These are phyloP conservation scores for Anaspis maculata DNA, from an alignment of 2,888 invertebrate species.

Conservation along the genomic window DNA sequence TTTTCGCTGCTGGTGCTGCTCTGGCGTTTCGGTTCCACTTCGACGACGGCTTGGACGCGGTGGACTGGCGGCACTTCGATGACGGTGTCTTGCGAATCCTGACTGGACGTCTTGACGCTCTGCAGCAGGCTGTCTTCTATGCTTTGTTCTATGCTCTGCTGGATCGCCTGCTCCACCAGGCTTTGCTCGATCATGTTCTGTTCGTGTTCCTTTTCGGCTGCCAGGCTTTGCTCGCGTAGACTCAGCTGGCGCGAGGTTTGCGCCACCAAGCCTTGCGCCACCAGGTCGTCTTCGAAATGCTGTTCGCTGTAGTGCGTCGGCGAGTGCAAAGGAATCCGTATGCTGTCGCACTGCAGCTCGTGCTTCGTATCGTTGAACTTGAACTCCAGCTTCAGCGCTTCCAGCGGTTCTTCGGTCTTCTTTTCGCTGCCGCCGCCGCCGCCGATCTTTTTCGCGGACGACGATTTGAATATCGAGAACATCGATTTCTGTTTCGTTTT, in stretches of 20 bases:
- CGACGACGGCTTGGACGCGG: slow-evolving; percentile 8
- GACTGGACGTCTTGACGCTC: slow-evolving; percentile 35
- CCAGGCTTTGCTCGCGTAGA: no score
- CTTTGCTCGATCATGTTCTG: no score
- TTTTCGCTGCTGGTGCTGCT: slow-evolving; percentile 42
- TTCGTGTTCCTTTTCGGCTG: no score
- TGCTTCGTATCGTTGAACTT: slow-evolving; percentile 33
- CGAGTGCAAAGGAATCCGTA: slow-evolving; percentile 68
- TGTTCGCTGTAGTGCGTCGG: slow-evolving; percentile 56
- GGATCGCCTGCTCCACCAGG: no score
- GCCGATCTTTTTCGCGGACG: not conserved
- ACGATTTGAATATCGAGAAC: slow-evolving; percentile 51
- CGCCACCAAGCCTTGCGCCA: no score
- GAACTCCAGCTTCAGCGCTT: slow-evolving; percentile 43
- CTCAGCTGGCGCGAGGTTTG: no score
- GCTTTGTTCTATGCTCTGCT: no score
- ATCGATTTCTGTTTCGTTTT: slow-evolving; percentile 56
- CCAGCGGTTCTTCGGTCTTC: slow-evolving; percentile 28
- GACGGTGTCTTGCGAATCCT: slow-evolving; percentile 48
- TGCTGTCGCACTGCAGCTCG: slow-evolving; percentile 54
- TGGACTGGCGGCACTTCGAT: slow-evolving; percentile 28
- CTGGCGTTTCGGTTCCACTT: slow-evolving; percentile 28
- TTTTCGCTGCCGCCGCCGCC: slow-evolving; percentile 23
- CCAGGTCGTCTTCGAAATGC: not conserved
- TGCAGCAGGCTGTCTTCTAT: slow-evolving; percentile 24